Evolutionary conservation across 2,888 invertebrate species (phyloP), one percentile per base, ranked within the genome.

Genomic region (Synergus itoensis): DNA sequence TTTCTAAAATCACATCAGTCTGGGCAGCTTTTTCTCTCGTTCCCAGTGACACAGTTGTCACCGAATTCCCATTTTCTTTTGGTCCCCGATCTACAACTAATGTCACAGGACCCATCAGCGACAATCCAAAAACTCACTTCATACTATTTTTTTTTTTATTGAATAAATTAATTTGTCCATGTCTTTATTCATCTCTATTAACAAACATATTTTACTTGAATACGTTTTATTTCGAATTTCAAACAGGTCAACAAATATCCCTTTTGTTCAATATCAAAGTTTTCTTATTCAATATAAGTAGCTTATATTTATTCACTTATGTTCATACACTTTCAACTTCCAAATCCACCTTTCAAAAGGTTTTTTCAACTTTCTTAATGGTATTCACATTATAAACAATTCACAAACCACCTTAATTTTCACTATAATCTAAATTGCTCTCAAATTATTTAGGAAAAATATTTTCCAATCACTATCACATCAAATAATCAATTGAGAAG

Each of bases 71-170:
- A 73, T 81, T 83, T 81, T 90, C 89, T 82, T 89, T 89, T 69
- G 85, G 84, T 77, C 86, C 88, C 53, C 88, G 89, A 87, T 91
- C 90, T 90, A 88, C 79, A 90, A 91, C 79, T 84, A 90, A 87
- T 76, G 84, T 85, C 84, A 90, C 86, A 81, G 88, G 87, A 62
- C 84, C 86, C 86, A 89, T 88, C 82, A 89, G 84, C 85, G 79
- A 82, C 67, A 73, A 67, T 69, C 28, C 12, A 53, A 77, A 48
- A 57, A 53, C 28, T 48, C n/a, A 28, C 28, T 48, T 73, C n/a
- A n/a, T 1, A 28, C n/a, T 16, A 36, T 36, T 53, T 2, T 53
- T 11, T 21, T 21, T 11, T 16, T 36, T 4, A 53, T 36, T n/a
- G n/a, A 11, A 60, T 60, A 21, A 21, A 1, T 60, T 60, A 3